Evolutionary conservation across 2,113 vertebrate genomes (phyloP).

Genomic region (Felis catus): F.catus_Fca126_mat1.0 CM031425.1:15699001-15699500

Average conservation of each 20-base stretch:
- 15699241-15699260: neutral
- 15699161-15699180: rapidly evolving
- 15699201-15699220: too few species aligned
- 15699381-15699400: neutral
- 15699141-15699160: neutral
- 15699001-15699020: neutral
- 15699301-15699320: neutral
- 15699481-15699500: neutral
- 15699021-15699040: neutral
- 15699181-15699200: neutral
- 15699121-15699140: neutral
- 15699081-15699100: neutral
- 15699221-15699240: neutral
- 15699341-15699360: neutral
- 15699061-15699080: neutral
- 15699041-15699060: neutral
- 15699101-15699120: neutral
- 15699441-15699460: neutral
- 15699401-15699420: neutral
- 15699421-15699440: neutral
- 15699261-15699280: too few species aligned
- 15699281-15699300: neutral
- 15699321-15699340: neutral
- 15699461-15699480: neutral
- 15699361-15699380: neutral